phyloP scores from a whole-genome alignment of 2,113 vertebrate species.

The Origma solitaria region DNA sequence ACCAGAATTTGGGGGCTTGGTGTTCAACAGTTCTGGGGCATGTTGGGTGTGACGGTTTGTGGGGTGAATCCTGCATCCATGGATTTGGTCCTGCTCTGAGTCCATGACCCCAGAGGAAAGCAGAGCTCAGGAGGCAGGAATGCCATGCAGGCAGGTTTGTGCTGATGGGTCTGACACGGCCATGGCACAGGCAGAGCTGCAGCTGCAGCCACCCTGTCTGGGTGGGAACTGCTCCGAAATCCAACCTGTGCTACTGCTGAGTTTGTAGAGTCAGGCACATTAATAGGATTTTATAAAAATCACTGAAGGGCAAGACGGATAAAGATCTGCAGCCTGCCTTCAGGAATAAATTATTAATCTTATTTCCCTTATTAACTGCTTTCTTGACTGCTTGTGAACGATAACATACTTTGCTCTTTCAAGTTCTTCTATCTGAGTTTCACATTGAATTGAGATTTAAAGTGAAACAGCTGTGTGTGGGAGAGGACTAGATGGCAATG shows the following conservation, averaged over 20 bases:
- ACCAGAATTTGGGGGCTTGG: background rate
- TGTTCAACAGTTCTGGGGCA: fast-evolving
- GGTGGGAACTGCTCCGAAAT: background rate
- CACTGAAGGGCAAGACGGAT: background rate
- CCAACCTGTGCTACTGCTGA: background rate
- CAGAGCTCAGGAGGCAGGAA: background rate
- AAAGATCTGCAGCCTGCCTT: slow-evolving; percentile 46
- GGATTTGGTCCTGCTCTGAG: background rate
- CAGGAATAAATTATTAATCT: slow-evolving; percentile 53
- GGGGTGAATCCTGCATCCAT: background rate
- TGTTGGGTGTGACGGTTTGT: background rate
- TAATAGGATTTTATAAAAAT: slow-evolving; percentile 4
- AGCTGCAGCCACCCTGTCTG: background rate
- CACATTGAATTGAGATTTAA: slow-evolving; percentile 37
- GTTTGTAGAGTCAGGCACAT: background rate
- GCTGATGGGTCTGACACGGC: background rate
- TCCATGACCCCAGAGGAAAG: background rate
- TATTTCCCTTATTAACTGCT: slow-evolving; percentile 56
- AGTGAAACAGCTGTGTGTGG: slow-evolving; percentile 69
- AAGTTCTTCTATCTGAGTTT: slow-evolving; percentile 47
- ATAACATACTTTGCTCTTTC: slow-evolving; percentile 56
- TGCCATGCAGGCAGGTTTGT: background rate
- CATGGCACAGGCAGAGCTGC: background rate
- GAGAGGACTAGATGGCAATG: slow-evolving; percentile 48
- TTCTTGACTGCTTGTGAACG: slow-evolving; percentile 12